These are phyloP conservation scores for Nycticryphes semicollaris DNA, from an alignment of 2,113 vertebrate species.

Conservation along the genomic window DNA sequence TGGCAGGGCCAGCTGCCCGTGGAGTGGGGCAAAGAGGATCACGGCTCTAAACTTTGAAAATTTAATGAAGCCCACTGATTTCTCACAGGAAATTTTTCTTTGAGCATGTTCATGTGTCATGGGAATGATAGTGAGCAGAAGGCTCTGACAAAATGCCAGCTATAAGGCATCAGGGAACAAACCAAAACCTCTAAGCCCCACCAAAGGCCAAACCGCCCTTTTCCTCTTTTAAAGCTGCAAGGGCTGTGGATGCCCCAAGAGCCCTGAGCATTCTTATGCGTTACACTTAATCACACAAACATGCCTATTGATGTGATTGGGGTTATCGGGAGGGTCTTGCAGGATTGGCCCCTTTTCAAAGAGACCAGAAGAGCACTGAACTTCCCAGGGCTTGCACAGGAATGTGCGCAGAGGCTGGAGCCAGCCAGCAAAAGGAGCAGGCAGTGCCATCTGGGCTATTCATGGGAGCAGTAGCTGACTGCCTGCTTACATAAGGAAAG, in stretches of 20 bases:
- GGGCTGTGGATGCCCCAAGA: background rate
- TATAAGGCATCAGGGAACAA: slow-evolving; percentile 1
- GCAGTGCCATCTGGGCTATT: background rate
- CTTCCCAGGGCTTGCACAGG: background rate
- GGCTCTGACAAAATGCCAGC: slow-evolving; percentile 50
- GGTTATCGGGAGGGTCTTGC: background rate
- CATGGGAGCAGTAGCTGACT: background rate
- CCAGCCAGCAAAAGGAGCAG: background rate
- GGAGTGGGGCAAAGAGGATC: slow-evolving; percentile 40
- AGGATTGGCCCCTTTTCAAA: background rate
- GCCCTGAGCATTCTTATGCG: background rate
- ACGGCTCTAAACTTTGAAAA: slow-evolving; percentile 48
- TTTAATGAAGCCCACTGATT: slow-evolving; percentile 52
- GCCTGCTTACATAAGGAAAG: background rate
- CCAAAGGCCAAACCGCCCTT: slow-evolving; percentile 10
- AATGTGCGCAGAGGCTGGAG: background rate
- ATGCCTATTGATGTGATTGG: background rate
- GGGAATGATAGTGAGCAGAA: slow-evolving; percentile 16
- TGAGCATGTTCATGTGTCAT: background rate
- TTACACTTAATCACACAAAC: background rate
- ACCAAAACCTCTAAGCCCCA: background rate
- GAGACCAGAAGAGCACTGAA: background rate
- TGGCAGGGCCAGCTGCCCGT: background rate
- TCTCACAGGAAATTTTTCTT: slow-evolving; percentile 31
- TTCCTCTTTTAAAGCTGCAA: background rate